These are phyloP conservation scores for Colletes gigas DNA, from an alignment of 1,140 invertebrate genomes.

Conservation along the genomic window DNA sequence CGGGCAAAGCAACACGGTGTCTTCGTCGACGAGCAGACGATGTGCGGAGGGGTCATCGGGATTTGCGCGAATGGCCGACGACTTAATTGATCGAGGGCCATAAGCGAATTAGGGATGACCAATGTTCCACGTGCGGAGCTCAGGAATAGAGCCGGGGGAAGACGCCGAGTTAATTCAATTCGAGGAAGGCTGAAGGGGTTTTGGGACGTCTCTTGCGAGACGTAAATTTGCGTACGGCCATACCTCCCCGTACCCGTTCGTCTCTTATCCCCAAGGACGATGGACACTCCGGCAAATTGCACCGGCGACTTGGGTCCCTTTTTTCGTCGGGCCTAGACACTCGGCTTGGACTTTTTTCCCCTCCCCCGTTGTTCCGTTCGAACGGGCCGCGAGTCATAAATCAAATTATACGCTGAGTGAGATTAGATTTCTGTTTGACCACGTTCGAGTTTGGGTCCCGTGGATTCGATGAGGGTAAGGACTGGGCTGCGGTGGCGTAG, in stretches of 20 bases:
- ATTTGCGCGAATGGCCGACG: slow-evolving; percentile 67
- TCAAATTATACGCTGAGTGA: slow-evolving; percentile 76
- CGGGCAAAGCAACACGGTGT: slow-evolving; percentile 21
- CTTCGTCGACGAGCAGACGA: slow-evolving; percentile 25
- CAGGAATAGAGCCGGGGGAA: slow-evolving; percentile 62
- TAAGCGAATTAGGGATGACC: slow-evolving; percentile 72
- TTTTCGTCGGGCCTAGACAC: neutral
- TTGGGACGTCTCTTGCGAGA: slow-evolving; percentile 65
- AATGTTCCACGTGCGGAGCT: slow-evolving; percentile 65
- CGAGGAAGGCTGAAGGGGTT: slow-evolving; percentile 62
- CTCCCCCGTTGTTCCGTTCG: neutral
- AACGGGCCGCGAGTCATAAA: slow-evolving; percentile 69
- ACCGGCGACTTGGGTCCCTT: slow-evolving; percentile 61
- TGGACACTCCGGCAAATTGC: slow-evolving; percentile 70
- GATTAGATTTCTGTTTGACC: slow-evolving; percentile 79
- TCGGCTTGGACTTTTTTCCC: neutral
- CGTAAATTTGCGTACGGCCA: slow-evolving; percentile 68
- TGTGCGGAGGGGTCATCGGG: slow-evolving; percentile 51
- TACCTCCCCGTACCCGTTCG: slow-evolving; percentile 18
- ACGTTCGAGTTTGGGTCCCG: slow-evolving; percentile 66
- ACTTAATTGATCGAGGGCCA: slow-evolving; percentile 70
- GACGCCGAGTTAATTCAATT: slow-evolving; percentile 67
- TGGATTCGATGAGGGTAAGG: slow-evolving; percentile 70
- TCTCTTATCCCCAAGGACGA: slow-evolving; percentile 37
- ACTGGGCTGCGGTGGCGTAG: slow-evolving; percentile 67